phyloP scores from a whole-genome alignment of 2,888 invertebrate genomes.

The Ophioninae sp. region DNA sequence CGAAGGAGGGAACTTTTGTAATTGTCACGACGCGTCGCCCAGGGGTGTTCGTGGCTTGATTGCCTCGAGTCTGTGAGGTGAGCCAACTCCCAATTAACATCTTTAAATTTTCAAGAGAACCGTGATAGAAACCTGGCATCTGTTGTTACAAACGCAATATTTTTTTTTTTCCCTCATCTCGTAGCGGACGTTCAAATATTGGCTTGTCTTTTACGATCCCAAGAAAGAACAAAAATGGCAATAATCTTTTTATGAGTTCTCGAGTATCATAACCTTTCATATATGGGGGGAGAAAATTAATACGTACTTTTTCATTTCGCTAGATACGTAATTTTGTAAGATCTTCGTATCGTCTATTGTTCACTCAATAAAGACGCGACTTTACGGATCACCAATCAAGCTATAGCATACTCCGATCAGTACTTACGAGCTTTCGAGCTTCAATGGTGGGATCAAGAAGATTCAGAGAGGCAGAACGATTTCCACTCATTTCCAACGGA shows the following conservation, averaged over 20 bases:
- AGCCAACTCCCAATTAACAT: neutral
- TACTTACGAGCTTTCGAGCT: conserved; percentile 60
- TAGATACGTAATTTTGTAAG: neutral
- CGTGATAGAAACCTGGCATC: too few relatives aligned
- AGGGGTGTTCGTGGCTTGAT: conserved; percentile 8
- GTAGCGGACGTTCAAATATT: conserved; percentile 15
- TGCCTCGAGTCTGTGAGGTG: conserved; percentile 1
- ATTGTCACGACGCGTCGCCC: neutral
- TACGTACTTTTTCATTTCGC: neutral
- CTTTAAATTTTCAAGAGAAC: neutral
- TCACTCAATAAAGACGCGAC: conserved; percentile 17
- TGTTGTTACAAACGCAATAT: too few relatives aligned
- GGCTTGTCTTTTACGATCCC: conserved; percentile 21
- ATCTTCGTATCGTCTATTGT: neutral
- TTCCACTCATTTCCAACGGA: conserved; percentile 36
- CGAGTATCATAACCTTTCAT: conserved; percentile 9
- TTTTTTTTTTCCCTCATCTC: conserved; percentile 5
- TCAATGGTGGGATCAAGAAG: conserved; percentile 53
- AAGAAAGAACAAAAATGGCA: neutral
- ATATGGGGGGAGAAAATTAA: conserved; percentile 11
- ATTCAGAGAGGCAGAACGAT: conserved; percentile 24
- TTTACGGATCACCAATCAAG: conserved; percentile 51
- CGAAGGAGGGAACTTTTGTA: conserved; percentile 7
- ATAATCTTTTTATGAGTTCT: conserved; percentile 14
- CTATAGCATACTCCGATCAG: conserved; percentile 36